Evolutionary conservation across 2,797 vertebrate species (phyloP).

Genomic region (Micromesistius poutassou): DNA sequence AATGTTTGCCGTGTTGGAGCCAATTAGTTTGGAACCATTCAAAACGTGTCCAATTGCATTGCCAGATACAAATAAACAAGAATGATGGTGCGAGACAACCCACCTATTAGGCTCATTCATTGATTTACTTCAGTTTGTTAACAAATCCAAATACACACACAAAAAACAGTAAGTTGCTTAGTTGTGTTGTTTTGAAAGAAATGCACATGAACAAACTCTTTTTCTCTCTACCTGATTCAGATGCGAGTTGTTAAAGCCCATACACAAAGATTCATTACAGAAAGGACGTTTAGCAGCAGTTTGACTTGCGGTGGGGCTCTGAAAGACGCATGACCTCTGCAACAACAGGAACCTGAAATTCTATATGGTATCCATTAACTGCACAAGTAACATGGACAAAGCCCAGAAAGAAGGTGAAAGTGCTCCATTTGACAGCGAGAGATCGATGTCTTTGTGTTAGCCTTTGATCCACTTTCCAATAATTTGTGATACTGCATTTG

Average conservation of each 20-base stretch:
- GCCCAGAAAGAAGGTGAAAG: slow-evolving; percentile 13
- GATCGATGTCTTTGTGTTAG: slow-evolving; percentile 10
- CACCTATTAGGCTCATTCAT: background rate
- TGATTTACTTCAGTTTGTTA: background rate
- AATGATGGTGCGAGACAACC: background rate
- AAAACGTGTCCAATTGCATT: background rate
- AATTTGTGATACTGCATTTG: background rate
- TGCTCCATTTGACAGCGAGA: slow-evolving; percentile 4
- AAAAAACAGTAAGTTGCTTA: background rate
- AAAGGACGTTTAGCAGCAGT: slow-evolving; percentile 57
- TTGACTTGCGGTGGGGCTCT: slow-evolving; percentile 60
- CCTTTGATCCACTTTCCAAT: background rate
- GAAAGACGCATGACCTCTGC: slow-evolving; percentile 55
- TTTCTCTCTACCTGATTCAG: background rate
- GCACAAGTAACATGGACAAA: slow-evolving; percentile 49
- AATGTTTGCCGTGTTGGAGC: background rate
- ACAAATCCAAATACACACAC: background rate
- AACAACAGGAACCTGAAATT: slow-evolving; percentile 68
- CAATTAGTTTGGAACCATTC: background rate
- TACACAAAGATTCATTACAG: slow-evolving; percentile 67
- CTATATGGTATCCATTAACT: slow-evolving; percentile 63
- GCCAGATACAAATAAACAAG: background rate
- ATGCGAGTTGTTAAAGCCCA: background rate
- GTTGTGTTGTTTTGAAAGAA: background rate
- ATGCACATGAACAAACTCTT: background rate